phyloP scores from a whole-genome alignment of 2,113 vertebrate genomes.

The Penelope pileata region DNA sequence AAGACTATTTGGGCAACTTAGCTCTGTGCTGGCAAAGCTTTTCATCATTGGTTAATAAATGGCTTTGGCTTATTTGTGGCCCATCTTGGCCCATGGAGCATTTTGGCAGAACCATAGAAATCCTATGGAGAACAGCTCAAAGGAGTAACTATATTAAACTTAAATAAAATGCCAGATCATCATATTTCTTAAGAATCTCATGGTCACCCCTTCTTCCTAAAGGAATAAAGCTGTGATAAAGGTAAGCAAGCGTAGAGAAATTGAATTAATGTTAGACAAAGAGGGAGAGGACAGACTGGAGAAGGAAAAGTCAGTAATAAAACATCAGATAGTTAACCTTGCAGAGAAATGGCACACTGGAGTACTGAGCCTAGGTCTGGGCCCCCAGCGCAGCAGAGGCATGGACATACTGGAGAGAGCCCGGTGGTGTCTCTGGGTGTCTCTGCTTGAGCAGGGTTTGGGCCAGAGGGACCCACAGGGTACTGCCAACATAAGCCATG shows the following conservation, averaged over 20 bases:
- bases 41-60: not conserved
- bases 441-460: not conserved
- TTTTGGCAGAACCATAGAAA: not conserved
- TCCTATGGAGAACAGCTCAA: not conserved
- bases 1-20: not conserved
- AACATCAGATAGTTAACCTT: not conserved
- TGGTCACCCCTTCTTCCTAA: not conserved
- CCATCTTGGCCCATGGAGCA: not conserved
- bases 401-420: not conserved
- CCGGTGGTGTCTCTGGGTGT: not conserved
- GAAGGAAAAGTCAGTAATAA: not conserved
- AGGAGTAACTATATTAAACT: not conserved
- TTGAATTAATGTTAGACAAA: not conserved
- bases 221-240: not conserved
- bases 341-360: not conserved
- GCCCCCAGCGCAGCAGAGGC: not conserved
- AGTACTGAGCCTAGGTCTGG: not conserved
- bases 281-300: not conserved
- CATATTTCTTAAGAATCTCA: not conserved
- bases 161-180: not conserved
- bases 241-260: not conserved
- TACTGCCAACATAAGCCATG: not conserved
- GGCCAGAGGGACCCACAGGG: not conserved
- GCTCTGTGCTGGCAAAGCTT: not conserved
- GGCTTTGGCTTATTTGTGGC: not conserved